A percentile compares a stretch with the other conserved stretches of the same genome.
phyloP scores from a whole-genome alignment of 2,888 invertebrate genomes.

The Ophraella communa region DNA sequence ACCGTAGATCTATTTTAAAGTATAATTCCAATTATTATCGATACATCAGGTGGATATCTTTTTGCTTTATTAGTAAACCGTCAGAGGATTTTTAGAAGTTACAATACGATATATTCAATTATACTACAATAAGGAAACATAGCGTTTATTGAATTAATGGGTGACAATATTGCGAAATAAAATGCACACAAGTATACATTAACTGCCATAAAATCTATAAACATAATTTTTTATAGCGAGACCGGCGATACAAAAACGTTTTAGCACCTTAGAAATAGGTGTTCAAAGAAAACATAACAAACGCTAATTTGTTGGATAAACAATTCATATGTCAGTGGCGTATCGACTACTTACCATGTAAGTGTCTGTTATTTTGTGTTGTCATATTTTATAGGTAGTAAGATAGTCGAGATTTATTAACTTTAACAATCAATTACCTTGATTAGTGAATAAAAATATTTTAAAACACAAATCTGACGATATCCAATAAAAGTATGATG shows the following conservation, averaged over 20 bases:
- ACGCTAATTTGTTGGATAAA: slow-evolving; percentile 35
- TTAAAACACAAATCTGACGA: too few relatives aligned
- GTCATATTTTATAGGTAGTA: background rate
- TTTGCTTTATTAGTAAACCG: background rate
- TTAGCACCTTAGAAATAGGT: slow-evolving; percentile 44
- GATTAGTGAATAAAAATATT: too few relatives aligned
- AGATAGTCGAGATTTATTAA: too few relatives aligned
- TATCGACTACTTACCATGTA: too few relatives aligned
- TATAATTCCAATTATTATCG: too few relatives aligned
- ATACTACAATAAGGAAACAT: slow-evolving; percentile 25
- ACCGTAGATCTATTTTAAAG: background rate
- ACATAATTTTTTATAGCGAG: slow-evolving; percentile 38
- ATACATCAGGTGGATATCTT: too few relatives aligned
- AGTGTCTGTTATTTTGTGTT: background rate
- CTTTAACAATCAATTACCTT: too few relatives aligned
- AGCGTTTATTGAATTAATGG: slow-evolving; percentile 23
- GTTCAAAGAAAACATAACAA: slow-evolving; percentile 30
- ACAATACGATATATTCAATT: background rate
- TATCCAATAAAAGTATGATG: too few relatives aligned
- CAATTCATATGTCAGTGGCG: slow-evolving; percentile 9
- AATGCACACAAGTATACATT: slow-evolving; percentile 40
- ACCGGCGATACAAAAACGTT: slow-evolving; percentile 41
- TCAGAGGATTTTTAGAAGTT: background rate
- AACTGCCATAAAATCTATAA: slow-evolving; percentile 44
- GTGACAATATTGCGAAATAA: slow-evolving; percentile 37